phyloP scores from a whole-genome alignment of 2,888 invertebrate genomes.

The Andrena bicolor region DNA sequence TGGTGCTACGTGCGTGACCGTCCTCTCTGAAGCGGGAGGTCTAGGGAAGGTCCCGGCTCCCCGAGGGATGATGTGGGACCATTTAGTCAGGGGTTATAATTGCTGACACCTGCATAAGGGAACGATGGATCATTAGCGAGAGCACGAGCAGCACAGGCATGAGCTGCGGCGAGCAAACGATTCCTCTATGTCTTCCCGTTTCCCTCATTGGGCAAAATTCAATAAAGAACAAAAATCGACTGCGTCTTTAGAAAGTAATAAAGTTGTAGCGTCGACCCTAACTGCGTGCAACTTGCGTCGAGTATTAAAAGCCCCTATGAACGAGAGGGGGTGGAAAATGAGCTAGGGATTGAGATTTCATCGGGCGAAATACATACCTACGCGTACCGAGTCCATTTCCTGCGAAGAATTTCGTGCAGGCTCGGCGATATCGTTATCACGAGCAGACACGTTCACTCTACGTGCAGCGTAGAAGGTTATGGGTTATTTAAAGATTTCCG shows the following conservation, averaged over 20 bases:
- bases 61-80: constrained; percentile 65
- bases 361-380: background rate
- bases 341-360: constrained; percentile 42
- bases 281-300: background rate
- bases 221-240: background rate
- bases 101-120: constrained; percentile 70
- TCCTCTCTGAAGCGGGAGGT: constrained; percentile 9
- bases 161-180: background rate
- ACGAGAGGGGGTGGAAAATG: background rate
- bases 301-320: background rate
- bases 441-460: constrained; percentile 34
- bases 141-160: constrained; percentile 18
- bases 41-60: constrained; percentile 33
- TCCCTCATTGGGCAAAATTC: background rate
- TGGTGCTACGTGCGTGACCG: constrained; percentile 68
- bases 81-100: constrained; percentile 69
- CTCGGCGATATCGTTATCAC: constrained; percentile 49
- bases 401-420: constrained; percentile 32
- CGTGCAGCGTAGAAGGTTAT: constrained; percentile 28
- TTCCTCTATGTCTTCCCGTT: background rate
- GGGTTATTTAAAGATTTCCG: constrained; percentile 62
- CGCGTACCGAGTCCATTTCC: constrained; percentile 15
- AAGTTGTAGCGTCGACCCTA: no score
- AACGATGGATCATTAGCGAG: constrained; percentile 65
- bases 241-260: no score